Evolutionary conservation across 2,113 vertebrate species (phyloP), one percentile per base, ranked within the genome.

Genomic region (Channa argus): DNA sequence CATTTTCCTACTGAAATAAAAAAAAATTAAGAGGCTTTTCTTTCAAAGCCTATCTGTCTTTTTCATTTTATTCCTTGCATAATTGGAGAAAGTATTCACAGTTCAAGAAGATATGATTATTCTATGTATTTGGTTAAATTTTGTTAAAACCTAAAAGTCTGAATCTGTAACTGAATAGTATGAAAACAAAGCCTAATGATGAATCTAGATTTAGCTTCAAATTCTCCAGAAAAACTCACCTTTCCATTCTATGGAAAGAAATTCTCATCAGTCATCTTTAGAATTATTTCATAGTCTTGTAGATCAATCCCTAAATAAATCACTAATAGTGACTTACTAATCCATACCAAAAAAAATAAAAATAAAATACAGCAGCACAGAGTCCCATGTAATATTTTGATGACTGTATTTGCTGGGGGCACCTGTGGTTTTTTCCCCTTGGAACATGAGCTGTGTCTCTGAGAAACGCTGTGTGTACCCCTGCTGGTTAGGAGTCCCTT

Each of bases 381-480:
- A 56, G 24, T 63, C 73, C 59, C 52, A 37, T 70, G 77, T 77
- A 84, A 87, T 71, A 77, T 84, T 70, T 79, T 87, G 87, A 88
- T 88, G 91, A 86, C 85, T 84, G 86, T 86, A 67, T 84, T 90
- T 85, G 77, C 74, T 71, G 38, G 79, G 46, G 69, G 78, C 80
- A 84, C 85, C 82, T 92, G 89, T 6, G 80, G 92, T 85, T 89
- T 85, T 90, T 77, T 82, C 59, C 76, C 82, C 69, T 52, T 77
- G 69, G 87, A 92, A 90, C 80, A 86, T 88, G 78, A 90, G 79
- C 70, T 77, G 24, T 58, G 59, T 89, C 71, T 81, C 76, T 64
- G 54, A 71, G 62, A 70, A 80, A 66, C 65, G 64, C 59, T 45
- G 51, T 80, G 63, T 80, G 68, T 71, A 38, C 74, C 74, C 79